Conservation (phyloP, 2,113 vertebrate genomes). For the Antigone vipio region DNA sequence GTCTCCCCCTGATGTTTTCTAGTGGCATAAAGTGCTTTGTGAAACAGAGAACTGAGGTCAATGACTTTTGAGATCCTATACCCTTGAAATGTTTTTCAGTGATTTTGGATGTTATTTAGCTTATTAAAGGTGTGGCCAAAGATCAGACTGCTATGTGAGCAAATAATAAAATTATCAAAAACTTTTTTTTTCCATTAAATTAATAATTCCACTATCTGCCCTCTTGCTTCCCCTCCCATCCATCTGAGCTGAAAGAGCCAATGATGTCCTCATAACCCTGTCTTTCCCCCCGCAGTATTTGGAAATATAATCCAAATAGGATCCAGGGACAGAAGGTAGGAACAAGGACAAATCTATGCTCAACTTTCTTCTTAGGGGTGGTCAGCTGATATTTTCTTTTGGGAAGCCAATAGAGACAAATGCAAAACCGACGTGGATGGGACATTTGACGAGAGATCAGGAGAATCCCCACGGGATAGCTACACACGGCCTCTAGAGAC, state of each 20-base stretch:
- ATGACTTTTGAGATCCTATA: neutral
- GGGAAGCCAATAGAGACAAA: neutral
- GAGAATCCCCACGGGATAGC: neutral
- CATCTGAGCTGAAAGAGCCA: neutral
- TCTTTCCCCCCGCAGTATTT: neutral
- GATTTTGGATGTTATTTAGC: neutral
- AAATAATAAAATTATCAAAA: neutral
- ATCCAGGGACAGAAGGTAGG: neutral
- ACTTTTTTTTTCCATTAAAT: neutral
- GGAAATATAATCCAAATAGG: neutral
- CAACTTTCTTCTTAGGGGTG: neutral
- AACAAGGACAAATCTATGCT: neutral
- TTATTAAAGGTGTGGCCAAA: neutral
- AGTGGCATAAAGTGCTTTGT: neutral
- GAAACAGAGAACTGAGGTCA: neutral
- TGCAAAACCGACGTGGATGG: neutral
- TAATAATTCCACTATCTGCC: neutral
- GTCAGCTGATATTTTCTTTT: neutral
- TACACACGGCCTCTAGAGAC: accelerated
- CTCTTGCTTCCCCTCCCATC: neutral
- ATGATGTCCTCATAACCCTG: neutral
- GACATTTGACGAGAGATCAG: neutral
- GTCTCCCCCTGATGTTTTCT: neutral
- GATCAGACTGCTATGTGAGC: neutral
- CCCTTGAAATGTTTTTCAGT: neutral